phyloP scores from a whole-genome alignment of 2,797 vertebrate genomes.

The Centroberyx gerrardi region DNA sequence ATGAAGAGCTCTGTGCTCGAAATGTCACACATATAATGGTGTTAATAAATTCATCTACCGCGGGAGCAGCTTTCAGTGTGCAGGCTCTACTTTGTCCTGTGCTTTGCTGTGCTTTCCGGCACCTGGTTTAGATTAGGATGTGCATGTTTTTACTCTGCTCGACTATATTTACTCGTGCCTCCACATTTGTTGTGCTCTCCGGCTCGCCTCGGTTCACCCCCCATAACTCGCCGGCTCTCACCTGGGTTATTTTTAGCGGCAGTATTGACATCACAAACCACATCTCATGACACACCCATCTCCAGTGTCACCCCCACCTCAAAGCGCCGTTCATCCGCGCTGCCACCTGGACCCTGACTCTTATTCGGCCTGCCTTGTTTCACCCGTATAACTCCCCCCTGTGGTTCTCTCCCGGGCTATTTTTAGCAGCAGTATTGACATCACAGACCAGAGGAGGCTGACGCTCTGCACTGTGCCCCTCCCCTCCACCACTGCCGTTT shows the following conservation, averaged over 20 bases:
- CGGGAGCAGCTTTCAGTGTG: conserved; percentile 25
- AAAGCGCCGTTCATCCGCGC: conserved; percentile 40
- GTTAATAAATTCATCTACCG: conserved; percentile 33
- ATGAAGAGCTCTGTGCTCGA: conserved; percentile 15
- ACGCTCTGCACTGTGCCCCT: conserved; percentile 65
- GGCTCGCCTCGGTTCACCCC: conserved; percentile 32
- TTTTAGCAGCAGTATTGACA: conserved; percentile 81
- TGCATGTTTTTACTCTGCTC: conserved; percentile 16
- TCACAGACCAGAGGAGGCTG: conserved; percentile 74
- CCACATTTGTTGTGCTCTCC: conserved; percentile 21
- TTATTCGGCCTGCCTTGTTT: conserved; percentile 45
- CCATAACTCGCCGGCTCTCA: neutral
- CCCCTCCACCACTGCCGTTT: conserved; percentile 60
- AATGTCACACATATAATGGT: conserved; percentile 17
- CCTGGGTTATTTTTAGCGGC: conserved; percentile 67
- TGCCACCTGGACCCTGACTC: conserved; percentile 57
- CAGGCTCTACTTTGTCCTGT: neutral
- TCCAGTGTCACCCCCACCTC: conserved; percentile 51
- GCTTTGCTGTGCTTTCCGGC: conserved; percentile 1
- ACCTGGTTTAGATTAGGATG: conserved; percentile 14
- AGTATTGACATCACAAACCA: conserved; percentile 48
- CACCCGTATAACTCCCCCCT: conserved; percentile 50
- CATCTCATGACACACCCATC: conserved; percentile 47
- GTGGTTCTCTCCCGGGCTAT: conserved; percentile 68
- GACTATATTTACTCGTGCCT: conserved; percentile 23